phyloP scores from a whole-genome alignment of 1,140 invertebrate species.

The Eriosoma lanigerum region DNA sequence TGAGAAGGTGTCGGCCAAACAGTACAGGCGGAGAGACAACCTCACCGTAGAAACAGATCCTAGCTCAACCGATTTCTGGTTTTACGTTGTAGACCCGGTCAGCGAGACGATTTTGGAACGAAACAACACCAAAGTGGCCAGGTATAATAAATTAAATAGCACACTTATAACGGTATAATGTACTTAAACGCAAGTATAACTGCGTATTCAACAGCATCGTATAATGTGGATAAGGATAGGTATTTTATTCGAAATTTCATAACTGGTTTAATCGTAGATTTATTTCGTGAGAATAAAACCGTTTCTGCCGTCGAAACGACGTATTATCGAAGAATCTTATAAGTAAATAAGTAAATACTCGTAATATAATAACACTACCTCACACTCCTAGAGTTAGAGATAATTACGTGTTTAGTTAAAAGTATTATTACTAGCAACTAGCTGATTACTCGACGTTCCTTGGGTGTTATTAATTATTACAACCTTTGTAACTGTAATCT shows the following conservation, averaged over 20 bases:
- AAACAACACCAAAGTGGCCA: conserved; percentile 70
- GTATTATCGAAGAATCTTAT: too few species aligned
- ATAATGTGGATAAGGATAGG: background rate
- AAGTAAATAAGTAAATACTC: too few species aligned
- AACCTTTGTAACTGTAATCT: too few species aligned
- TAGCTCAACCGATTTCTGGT: conserved; percentile 81
- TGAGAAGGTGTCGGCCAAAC: conserved; percentile 72
- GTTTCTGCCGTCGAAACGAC: background rate
- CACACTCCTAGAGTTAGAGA: too few species aligned
- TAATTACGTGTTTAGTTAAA: too few species aligned
- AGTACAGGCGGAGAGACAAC: conserved; percentile 68
- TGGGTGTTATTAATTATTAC: too few species aligned
- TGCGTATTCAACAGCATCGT: background rate
- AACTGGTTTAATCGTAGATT: conserved; percentile 1
- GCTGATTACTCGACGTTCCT: too few species aligned
- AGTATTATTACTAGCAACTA: too few species aligned
- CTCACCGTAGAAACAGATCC: conserved; percentile 71
- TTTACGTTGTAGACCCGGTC: conserved; percentile 79
- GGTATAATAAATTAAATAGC: conserved; percentile 60
- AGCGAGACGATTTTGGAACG: conserved; percentile 73
- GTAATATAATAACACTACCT: too few species aligned
- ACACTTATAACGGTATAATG: background rate
- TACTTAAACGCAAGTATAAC: too few species aligned
- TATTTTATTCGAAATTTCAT: background rate
- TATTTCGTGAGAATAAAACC: background rate